These are phyloP conservation scores for Ormyrus nitidulus DNA, from an alignment of 2,888 invertebrate species.

Conservation along the genomic window DNA sequence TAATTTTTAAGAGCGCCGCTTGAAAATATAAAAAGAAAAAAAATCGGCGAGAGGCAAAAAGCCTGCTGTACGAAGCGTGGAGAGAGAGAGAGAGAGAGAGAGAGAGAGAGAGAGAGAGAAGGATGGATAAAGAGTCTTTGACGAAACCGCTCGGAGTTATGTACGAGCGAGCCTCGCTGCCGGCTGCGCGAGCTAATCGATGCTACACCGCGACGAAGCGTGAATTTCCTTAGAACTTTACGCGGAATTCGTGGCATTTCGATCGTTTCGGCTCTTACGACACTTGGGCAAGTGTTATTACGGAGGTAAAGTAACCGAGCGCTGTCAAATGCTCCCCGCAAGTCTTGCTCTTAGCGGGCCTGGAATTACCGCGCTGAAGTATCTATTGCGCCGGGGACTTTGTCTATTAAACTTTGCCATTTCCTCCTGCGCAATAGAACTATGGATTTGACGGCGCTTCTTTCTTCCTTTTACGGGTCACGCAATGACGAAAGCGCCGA, in stretches of 20 bases:
- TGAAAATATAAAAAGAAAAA: no score
- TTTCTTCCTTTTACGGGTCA: not conserved
- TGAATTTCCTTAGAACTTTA: slow-evolving; percentile 55
- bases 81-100: no score
- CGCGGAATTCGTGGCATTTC: slow-evolving; percentile 55
- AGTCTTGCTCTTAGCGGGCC: slow-evolving; percentile 29
- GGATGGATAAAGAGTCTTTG: not conserved
- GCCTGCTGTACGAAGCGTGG: no score
- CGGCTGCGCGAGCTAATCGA: slow-evolving; percentile 21
- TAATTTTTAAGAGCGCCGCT: no score
- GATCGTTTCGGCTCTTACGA: slow-evolving; percentile 57
- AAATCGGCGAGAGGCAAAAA: no score
- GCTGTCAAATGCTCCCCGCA: slow-evolving; percentile 25
- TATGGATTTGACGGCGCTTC: not conserved
- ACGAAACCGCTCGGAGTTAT: slow-evolving; percentile 8
- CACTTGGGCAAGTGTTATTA: slow-evolving; percentile 59
- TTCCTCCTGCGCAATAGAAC: slow-evolving; percentile 15
- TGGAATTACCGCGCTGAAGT: slow-evolving; percentile 39
- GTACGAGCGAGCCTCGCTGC: slow-evolving; percentile 11
- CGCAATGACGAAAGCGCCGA: not conserved
- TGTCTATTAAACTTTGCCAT: slow-evolving; percentile 47
- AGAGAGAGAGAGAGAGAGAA: no score
- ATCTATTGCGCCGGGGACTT: slow-evolving; percentile 39
- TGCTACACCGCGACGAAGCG: slow-evolving; percentile 36
- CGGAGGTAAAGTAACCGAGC: slow-evolving; percentile 42